A percentile compares a stretch with the other conserved stretches of the same genome.
phyloP scores from a whole-genome alignment of 1,140 invertebrate species.

The Zaprionus lachaisei region DNA sequence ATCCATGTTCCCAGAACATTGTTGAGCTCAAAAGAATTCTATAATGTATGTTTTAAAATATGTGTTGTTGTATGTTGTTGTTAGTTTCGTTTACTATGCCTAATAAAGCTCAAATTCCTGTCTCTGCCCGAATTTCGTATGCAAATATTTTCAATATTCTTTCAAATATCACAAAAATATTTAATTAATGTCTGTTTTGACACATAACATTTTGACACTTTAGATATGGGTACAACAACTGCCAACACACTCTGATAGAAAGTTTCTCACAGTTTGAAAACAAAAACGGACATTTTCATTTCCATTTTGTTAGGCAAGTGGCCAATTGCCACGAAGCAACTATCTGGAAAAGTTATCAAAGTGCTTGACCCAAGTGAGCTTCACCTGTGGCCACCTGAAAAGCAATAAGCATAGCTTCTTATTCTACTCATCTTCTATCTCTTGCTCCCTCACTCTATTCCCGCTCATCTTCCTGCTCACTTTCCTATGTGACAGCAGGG shows the following conservation, averaged over 20 bases:
- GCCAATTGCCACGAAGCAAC: conserved; percentile 29
- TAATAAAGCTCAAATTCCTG: not conserved
- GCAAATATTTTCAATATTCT: not conserved
- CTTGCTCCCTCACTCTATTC: no score
- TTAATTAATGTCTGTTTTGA: conserved; percentile 1
- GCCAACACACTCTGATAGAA: not conserved
- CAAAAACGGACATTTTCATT: conserved; percentile 3
- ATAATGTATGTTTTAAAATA: not conserved
- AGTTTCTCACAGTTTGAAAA: not conserved
- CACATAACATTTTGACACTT: conserved; percentile 8
- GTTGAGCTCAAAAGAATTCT: not conserved
- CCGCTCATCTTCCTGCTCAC: not conserved
- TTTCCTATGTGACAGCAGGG: not conserved
- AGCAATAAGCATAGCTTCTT: conserved; percentile 34
- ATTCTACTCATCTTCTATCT: no score
- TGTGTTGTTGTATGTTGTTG: not conserved
- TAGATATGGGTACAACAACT: not conserved
- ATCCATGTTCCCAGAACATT: not conserved
- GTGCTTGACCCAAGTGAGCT: conserved; percentile 38
- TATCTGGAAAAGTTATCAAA: conserved; percentile 50
- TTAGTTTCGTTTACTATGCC: not conserved
- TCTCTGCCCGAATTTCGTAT: not conserved
- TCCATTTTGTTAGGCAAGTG: conserved; percentile 15
- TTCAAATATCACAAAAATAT: not conserved
- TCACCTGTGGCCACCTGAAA: conserved; percentile 43